Evolutionary conservation across 2,888 invertebrate genomes (phyloP).

Genomic region (Chelonus formosanus): DNA sequence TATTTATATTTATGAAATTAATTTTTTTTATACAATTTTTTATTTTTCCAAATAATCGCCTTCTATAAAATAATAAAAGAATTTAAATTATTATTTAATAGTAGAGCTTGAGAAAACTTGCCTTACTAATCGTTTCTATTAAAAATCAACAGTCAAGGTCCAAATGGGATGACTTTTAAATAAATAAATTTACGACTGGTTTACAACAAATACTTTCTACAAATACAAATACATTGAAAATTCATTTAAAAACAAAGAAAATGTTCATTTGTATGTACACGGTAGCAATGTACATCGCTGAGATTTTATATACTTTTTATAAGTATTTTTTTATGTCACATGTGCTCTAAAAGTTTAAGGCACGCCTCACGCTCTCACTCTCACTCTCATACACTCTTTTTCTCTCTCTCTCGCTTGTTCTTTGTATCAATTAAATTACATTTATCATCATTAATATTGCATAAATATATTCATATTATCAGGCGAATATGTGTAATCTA

Average conservation of each 20-base stretch:
- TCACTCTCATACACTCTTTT: slow-evolving; percentile 39
- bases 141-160: slow-evolving; percentile 4
- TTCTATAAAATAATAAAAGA: slow-evolving; percentile 47
- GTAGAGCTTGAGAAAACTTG: slow-evolving; percentile 56
- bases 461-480: slow-evolving; percentile 55
- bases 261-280: slow-evolving; percentile 50
- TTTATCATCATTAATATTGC: slow-evolving; percentile 49
- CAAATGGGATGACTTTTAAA: slow-evolving; percentile 9
- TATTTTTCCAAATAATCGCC: slow-evolving; percentile 45
- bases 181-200: slow-evolving; percentile 41
- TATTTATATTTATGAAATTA: slow-evolving; percentile 65
- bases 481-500: slow-evolving; percentile 49
- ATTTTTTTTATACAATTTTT: slow-evolving; percentile 64
- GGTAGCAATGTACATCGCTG: slow-evolving; percentile 43
- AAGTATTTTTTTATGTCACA: slow-evolving; percentile 28
- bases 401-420: not conserved
- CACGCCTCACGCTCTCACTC: slow-evolving; percentile 59
- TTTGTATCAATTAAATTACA: slow-evolving; percentile 13
- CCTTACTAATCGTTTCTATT: slow-evolving; percentile 44
- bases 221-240: slow-evolving; percentile 35
- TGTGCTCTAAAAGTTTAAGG: slow-evolving; percentile 56
- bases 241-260: slow-evolving; percentile 10
- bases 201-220: slow-evolving; percentile 56
- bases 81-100: slow-evolving; percentile 51
- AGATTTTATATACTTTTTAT: slow-evolving; percentile 37